A percentile compares a stretch with the other conserved stretches of the same genome.
These are phyloP conservation scores for Aptenodytes patagonicus DNA, from an alignment of 2,113 vertebrate species.

Conservation along the genomic window DNA sequence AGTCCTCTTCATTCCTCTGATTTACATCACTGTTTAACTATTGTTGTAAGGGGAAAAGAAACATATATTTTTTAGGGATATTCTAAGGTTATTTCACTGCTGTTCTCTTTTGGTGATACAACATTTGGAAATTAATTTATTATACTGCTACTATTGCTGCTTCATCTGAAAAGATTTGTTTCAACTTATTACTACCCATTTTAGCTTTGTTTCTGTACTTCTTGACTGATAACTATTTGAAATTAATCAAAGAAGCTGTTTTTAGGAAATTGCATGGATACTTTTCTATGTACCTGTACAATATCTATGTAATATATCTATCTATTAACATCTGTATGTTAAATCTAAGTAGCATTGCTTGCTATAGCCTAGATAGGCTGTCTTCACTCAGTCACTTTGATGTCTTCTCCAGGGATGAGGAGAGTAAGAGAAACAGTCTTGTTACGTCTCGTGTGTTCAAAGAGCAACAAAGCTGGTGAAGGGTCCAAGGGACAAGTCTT, in stretches of 20 bases:
- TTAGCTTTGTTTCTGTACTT: background rate
- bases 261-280: background rate
- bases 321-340: background rate
- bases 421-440: background rate
- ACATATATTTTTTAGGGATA: background rate
- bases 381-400: background rate
- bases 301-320: too few species aligned
- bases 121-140: background rate
- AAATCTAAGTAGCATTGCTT: background rate
- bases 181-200: background rate
- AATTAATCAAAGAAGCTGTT: background rate
- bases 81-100: background rate
- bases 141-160: background rate
- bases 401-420: background rate
- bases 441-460: background rate
- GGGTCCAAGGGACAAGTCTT: too few species aligned
- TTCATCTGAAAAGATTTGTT: background rate
- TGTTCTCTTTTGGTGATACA: background rate
- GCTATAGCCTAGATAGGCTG: background rate
- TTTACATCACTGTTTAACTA: background rate
- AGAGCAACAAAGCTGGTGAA: too few species aligned
- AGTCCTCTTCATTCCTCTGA: background rate
- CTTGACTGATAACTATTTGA: background rate
- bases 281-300: background rate
- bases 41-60: background rate